Base-by-base conservation (phyloP, 2,888 invertebrate species). In the Cotesia congregata region DNA sequence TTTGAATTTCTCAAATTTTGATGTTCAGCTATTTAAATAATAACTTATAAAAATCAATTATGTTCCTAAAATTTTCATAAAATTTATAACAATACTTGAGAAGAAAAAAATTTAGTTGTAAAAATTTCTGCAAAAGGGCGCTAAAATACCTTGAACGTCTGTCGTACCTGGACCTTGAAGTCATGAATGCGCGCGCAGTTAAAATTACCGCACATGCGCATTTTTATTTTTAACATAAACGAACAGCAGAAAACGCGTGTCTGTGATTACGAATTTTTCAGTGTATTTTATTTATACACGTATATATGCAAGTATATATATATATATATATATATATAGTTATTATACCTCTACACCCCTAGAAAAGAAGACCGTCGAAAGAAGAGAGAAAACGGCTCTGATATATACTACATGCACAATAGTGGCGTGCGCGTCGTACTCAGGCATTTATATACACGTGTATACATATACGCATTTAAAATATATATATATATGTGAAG, bases 361-460 rank as follows among this genome's bases (percentile, higher is more conserved):
- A 68, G 5, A 60, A 9, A 75, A 38, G 38, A 50, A n/a, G 15
- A 6, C 2, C 15, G 20, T 50, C 69, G 65, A 69, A 12, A 77
- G 62, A 50, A 70, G 76, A 70, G 70, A 30, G 60, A 59, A 65
- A 72, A 67, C 67, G 41, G 69, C 68, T 40, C 60, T 67, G 15
- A 30, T 20, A 41, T 20, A 39, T 61, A 38, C 40, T 38, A 81
- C 80, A 76, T 75, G 65, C 76, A 61, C 65, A 41, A 41, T 9
- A 50, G 76, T 41, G 73, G 75, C 72, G 73, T 68, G 68, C 68
- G 74, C 74, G 74, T 74, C 76, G 75, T 71, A 73, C 76, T 73
- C 61, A 74, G 73, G 74, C 68, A 68, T 72, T 67, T 74, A 72
- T 72, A 74, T 69, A 7, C 4, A 12, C 12, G 3, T 50, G 12